phyloP scores from a whole-genome alignment of 2,113 vertebrate species.

The Oreochromis niloticus region DNA sequence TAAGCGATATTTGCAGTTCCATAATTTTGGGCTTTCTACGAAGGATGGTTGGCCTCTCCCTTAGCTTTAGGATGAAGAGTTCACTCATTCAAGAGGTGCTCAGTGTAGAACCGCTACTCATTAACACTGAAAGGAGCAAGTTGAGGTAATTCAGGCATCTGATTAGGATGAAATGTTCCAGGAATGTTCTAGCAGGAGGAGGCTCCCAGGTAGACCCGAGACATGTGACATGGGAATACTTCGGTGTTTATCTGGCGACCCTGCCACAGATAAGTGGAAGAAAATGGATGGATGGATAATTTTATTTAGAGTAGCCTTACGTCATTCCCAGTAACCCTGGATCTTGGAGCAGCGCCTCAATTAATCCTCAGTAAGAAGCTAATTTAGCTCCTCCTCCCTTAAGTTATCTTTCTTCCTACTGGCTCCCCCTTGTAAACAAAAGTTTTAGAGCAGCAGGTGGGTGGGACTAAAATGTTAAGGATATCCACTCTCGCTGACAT shows the following conservation, averaged over 20 bases:
- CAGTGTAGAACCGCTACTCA: fast-evolving
- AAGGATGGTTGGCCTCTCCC: not conserved
- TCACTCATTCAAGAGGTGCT: not conserved
- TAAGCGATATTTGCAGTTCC: too few species aligned
- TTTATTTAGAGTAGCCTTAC: not conserved
- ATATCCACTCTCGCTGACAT: not conserved
- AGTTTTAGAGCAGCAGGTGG: not conserved
- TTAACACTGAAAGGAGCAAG: not conserved
- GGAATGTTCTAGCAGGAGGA: not conserved
- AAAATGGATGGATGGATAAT: not conserved
- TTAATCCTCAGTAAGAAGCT: not conserved
- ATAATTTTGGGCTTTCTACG: not conserved
- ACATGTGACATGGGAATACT: not conserved
- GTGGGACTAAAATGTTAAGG: not conserved
- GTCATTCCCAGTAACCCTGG: not conserved
- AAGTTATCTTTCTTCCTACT: not conserved
- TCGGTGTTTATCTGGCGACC: not conserved
- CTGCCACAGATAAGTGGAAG: not conserved
- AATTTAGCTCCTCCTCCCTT: not conserved
- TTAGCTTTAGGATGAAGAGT: not conserved
- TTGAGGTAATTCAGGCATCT: not conserved
- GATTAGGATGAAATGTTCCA: not conserved
- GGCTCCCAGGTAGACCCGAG: not conserved
- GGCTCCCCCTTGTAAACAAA: not conserved
- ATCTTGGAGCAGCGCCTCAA: not conserved